phyloP scores from a whole-genome alignment of 1,140 invertebrate genomes.

The Temnothorax longispinosus region DNA sequence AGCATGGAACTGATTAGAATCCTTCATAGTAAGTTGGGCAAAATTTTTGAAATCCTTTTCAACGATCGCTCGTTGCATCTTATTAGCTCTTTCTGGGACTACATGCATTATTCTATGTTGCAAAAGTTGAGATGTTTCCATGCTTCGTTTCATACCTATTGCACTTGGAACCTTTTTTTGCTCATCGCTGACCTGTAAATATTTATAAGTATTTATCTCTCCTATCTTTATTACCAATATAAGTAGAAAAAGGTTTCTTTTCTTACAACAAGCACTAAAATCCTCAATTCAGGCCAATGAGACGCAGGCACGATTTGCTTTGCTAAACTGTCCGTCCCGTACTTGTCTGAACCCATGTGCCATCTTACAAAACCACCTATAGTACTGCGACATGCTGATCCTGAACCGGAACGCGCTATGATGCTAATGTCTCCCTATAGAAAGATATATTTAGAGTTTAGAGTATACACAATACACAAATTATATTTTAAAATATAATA shows the following conservation, averaged over 20 bases:
- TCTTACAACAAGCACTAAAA: slow-evolving; percentile 95
- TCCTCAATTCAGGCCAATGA: slow-evolving; percentile 97
- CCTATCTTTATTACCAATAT: neutral
- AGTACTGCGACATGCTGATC: slow-evolving; percentile 98
- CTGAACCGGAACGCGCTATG: slow-evolving; percentile 95
- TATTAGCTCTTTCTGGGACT: slow-evolving; percentile 90
- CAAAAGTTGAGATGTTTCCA: slow-evolving; percentile 94
- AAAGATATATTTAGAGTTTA: slow-evolving; percentile 1
- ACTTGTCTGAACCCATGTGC: slow-evolving; percentile 89
- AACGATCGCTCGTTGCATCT: slow-evolving; percentile 92
- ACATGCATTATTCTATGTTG: slow-evolving; percentile 90
- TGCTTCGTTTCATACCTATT: slow-evolving; percentile 94
- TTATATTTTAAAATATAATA: slow-evolving; percentile 8
- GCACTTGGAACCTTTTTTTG: slow-evolving; percentile 96
- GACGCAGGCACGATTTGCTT: slow-evolving; percentile 89
- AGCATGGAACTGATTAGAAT: slow-evolving; percentile 99
- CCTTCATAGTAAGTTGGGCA: slow-evolving; percentile 98
- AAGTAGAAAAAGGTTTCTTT: neutral
- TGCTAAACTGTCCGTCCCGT: slow-evolving; percentile 95
- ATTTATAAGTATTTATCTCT: neutral
- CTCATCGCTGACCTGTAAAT: slow-evolving; percentile 90
- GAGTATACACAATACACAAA: neutral
- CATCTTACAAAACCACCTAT: slow-evolving; percentile 97
- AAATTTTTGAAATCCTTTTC: slow-evolving; percentile 94
- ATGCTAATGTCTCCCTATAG: slow-evolving; percentile 91